Evolutionary conservation across 1,140 invertebrate species (phyloP), one percentile per base, ranked within the genome.

Genomic region (Eriosoma lanigerum): DNA sequence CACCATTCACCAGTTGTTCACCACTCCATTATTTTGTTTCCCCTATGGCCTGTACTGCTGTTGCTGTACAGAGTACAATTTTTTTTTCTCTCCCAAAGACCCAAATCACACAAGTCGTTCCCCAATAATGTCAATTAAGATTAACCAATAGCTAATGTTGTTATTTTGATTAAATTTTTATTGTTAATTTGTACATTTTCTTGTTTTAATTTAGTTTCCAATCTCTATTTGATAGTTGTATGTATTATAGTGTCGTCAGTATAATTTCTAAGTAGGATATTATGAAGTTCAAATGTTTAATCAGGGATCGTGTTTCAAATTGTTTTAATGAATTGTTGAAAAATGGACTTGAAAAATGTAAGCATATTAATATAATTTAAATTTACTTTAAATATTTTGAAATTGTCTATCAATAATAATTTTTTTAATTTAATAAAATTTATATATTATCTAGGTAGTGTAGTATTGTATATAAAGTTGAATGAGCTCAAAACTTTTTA

Each of bases 61-160:
- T 38, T 64, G 62, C 38, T 44, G 32, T 54, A 26, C 13, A 17
- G n/a, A 21, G 12, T 75, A 54, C 50, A 56, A 21, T 24, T 44
- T 76, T 44, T 73, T 32, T 58, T 38, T 38, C 24, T 62, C 21
- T 26, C 21, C 24, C 8, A 38, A 38, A 38, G n/a, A 38, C 21
- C n/a, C 13, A 60, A 56, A 76, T 58, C 73, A 76, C 52, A 76
- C 73, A 58, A 58, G 73, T 76, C 73, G 73, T 76, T 60, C 54
- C 32, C 32, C 44, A 48, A 48, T 46, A 60, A 44, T 46, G 75
- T 78, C 38, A 78, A 78, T 78, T 60, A 76, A 44, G n/a, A n/a
- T n/a, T n/a, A n/a, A n/a, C n/a, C n/a, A n/a, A n/a, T n/a, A n/a
- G n/a, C n/a, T 15, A 76, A 44, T 76, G 54, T 60, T 60, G 21